Conservation (phyloP, 2,888 invertebrate genomes). For the Suillia variegata region DNA sequence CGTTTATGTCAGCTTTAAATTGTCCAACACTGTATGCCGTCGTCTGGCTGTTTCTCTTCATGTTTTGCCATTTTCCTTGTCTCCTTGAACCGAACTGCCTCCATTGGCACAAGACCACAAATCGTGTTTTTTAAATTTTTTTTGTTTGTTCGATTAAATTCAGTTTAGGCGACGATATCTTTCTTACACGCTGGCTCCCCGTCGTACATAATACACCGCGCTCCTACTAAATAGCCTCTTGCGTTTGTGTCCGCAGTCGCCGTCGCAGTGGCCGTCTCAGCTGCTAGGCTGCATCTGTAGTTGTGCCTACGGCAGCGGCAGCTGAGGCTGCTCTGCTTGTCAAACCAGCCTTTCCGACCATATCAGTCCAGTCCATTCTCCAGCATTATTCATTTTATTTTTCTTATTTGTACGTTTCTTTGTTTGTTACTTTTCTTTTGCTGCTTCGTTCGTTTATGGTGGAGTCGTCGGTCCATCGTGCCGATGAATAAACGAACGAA, state of each 20-base stretch:
- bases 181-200: neutral
- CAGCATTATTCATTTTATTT: slow-evolving; percentile 40
- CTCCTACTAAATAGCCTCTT: neutral
- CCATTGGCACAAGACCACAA: too few species aligned
- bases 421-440: slow-evolving; percentile 30
- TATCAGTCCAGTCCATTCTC: slow-evolving; percentile 33
- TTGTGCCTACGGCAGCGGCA: too few species aligned
- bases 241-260: neutral
- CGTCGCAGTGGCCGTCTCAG: too few species aligned
- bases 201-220: neutral
- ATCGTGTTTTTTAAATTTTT: too few species aligned
- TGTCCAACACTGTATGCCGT: too few species aligned
- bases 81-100: slow-evolving; percentile 43
- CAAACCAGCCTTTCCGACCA: slow-evolving; percentile 23
- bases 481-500: too few species aligned
- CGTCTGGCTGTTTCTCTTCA: slow-evolving; percentile 27
- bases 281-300: too few species aligned
- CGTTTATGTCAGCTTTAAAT: too few species aligned
- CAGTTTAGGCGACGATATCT: too few species aligned
- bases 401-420: slow-evolving; percentile 43
- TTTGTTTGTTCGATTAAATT: too few species aligned
- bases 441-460: slow-evolving; percentile 1
- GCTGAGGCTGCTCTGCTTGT: too few species aligned
- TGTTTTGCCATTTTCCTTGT: slow-evolving; percentile 37
- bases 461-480: neutral